These are phyloP conservation scores for Caenorhabditis angaria DNA, from an alignment of 2,888 invertebrate species.

Conservation along the genomic window DNA sequence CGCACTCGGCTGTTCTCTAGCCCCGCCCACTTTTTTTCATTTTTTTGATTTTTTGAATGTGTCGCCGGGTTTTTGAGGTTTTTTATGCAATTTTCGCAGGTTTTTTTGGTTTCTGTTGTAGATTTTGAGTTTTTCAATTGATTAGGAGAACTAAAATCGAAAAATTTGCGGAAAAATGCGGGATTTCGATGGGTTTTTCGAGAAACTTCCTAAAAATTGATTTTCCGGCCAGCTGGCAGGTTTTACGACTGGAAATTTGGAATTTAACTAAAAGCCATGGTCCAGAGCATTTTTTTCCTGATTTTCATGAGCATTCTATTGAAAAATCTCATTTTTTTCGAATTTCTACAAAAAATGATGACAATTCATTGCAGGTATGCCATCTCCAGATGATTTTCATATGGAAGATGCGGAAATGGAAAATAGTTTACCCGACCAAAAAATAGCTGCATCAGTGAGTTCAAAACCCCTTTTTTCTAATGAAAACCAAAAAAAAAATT, in stretches of 20 bases:
- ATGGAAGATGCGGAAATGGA: constrained; percentile 27
- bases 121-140: neutral
- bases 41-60: neutral
- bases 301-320: neutral
- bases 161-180: neutral
- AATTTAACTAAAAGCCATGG: neutral
- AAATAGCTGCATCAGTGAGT: neutral
- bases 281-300: neutral
- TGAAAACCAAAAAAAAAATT: neutral
- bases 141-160: neutral
- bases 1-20: neutral
- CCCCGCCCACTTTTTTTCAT: neutral
- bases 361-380: constrained; percentile 15
- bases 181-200: neutral
- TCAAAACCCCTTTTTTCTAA: neutral
- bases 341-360: neutral
- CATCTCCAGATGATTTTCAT: constrained; percentile 31
- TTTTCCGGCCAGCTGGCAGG: neutral
- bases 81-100: neutral
- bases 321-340: neutral
- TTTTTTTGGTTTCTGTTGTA: neutral
- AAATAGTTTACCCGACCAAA: neutral
- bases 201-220: neutral
- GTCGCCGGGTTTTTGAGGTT: neutral
- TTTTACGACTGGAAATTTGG: neutral